These are phyloP conservation scores for Oxystoma pomonae DNA, from an alignment of 2,888 invertebrate genomes.

Conservation along the genomic window DNA sequence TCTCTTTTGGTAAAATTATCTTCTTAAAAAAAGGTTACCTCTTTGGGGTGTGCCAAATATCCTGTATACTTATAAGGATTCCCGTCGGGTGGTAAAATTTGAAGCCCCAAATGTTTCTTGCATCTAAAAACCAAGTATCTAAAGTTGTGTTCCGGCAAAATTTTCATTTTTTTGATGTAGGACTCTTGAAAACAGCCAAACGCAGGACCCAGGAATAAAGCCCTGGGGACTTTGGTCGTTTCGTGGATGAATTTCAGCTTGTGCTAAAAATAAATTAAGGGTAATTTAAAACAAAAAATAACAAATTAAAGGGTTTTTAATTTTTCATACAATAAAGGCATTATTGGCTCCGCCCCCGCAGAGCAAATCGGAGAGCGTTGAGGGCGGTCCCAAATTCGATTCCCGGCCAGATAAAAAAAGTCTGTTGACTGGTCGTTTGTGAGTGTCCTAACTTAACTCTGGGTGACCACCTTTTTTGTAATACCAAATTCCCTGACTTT, in stretches of 20 bases:
- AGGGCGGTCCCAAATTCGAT: too few species aligned
- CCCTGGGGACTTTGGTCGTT: conserved; percentile 59
- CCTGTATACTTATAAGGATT: conserved; percentile 67
- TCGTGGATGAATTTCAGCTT: conserved; percentile 68
- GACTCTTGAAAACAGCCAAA: conserved; percentile 51
- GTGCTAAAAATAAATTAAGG: conserved; percentile 51
- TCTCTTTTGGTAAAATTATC: too few species aligned
- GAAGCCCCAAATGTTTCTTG: conserved; percentile 62
- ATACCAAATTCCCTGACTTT: too few species aligned
- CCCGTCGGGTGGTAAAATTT: conserved; percentile 66
- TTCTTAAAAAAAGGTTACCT: conserved; percentile 48
- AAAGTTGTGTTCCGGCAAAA: conserved; percentile 42
- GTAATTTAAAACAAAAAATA: too few species aligned
- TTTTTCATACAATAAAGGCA: too few species aligned
- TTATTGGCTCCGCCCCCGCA: too few species aligned
- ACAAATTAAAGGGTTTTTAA: too few species aligned
- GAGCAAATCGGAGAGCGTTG: too few species aligned
- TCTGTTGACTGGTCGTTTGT: too few species aligned
- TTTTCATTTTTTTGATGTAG: conserved; percentile 53
- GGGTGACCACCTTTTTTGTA: too few species aligned
- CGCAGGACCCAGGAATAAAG: conserved; percentile 65
- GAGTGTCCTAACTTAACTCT: too few species aligned
- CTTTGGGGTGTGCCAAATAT: conserved; percentile 61
- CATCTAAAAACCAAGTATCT: conserved; percentile 61
- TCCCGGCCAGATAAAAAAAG: too few species aligned